Conservation (phyloP, 2,797 vertebrate species). For the Gambelia wislizenii region DNA sequence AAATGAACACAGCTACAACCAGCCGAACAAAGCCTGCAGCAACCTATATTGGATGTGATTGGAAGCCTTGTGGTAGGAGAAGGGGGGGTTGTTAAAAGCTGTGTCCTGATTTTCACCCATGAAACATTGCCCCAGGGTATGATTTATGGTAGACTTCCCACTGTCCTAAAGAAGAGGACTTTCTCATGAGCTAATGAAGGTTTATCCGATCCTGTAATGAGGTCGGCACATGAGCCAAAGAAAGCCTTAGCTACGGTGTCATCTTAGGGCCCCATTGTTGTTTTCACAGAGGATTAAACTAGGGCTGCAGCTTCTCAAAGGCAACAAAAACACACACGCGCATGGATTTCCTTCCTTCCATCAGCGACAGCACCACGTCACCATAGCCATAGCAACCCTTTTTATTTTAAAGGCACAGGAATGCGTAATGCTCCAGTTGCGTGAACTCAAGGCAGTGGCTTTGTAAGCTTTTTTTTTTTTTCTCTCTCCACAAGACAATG, state of each 20-base stretch:
- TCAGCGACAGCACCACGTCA: constrained; percentile 4
- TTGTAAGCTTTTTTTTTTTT: constrained; percentile 18
- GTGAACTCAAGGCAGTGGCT: background rate
- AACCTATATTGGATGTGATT: background rate
- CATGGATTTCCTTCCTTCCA: constrained; percentile 2
- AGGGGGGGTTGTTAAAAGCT: background rate
- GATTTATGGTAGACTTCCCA: background rate
- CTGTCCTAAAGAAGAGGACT: background rate
- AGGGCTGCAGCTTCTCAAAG: background rate
- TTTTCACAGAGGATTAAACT: background rate
- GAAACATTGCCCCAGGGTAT: background rate
- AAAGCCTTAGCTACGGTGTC: background rate
- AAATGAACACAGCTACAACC: background rate
- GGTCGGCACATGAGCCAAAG: background rate
- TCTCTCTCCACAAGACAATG: background rate
- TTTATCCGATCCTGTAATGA: background rate
- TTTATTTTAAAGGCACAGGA: constrained; percentile 32
- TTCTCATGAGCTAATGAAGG: background rate
- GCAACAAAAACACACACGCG: background rate
- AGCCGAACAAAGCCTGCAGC: background rate
- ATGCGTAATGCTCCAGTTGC: background rate
- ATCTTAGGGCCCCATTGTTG: background rate
- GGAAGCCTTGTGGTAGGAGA: background rate
- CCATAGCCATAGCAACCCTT: constrained; percentile 34
- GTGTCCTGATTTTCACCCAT: background rate